These are phyloP conservation scores for Excalfactoria chinensis DNA, from an alignment of 2,113 vertebrate species.

Conservation along the genomic window DNA sequence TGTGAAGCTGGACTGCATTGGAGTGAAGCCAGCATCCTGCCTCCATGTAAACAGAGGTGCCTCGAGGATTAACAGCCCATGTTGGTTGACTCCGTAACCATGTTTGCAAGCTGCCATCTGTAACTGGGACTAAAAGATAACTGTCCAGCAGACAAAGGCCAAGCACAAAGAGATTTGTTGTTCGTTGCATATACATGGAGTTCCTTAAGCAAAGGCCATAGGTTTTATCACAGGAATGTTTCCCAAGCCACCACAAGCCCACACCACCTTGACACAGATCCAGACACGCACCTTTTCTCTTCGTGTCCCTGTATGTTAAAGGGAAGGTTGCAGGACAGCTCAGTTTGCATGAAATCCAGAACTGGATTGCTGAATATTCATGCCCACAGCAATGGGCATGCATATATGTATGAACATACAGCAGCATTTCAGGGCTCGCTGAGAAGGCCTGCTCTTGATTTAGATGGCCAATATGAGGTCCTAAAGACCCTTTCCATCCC, in stretches of 20 bases:
- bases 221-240: not conserved
- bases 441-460: not conserved
- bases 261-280: not conserved
- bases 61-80: not conserved
- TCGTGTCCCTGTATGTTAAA: not conserved
- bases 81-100: not conserved
- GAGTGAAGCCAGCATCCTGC: slow-evolving; percentile 10
- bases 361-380: slow-evolving; percentile 3
- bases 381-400: not conserved
- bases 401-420: not conserved
- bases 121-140: not conserved
- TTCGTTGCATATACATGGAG: not conserved
- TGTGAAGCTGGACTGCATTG: slow-evolving; percentile 9
- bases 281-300: not conserved
- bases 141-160: not conserved
- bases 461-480: not conserved
- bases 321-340: not conserved
- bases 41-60: not conserved
- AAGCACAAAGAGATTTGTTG: not conserved
- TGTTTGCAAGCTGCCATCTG: not conserved
- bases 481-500: not conserved
- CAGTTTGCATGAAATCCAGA: slow-evolving; percentile 43
- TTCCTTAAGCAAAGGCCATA: not conserved
- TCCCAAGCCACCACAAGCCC: not conserved
- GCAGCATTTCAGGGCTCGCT: not conserved